phyloP scores from a whole-genome alignment of 2,888 invertebrate species.

The Dryadula phaetusa region DNA sequence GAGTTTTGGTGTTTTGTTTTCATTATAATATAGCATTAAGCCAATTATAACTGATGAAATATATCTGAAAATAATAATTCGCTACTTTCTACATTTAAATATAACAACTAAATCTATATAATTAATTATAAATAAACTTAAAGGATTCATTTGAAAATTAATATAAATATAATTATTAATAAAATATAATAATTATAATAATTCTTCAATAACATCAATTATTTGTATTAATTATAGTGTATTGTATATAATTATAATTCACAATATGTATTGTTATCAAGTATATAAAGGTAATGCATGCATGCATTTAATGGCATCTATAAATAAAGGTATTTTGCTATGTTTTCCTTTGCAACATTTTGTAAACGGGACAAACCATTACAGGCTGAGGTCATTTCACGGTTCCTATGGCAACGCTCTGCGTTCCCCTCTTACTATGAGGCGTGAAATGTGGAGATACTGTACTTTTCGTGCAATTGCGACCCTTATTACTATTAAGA shows the following conservation, averaged over 20 bases:
- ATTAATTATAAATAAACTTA: too few species aligned
- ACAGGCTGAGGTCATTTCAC: constrained; percentile 50
- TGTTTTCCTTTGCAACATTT: neutral
- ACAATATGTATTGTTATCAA: too few species aligned
- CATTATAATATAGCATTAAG: neutral
- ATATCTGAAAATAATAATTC: neutral
- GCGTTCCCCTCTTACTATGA: constrained; percentile 34
- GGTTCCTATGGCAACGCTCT: constrained; percentile 63
- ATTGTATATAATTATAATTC: too few species aligned
- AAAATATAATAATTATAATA: too few species aligned
- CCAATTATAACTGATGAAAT: neutral
- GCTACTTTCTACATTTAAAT: too few species aligned
- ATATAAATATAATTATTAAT: too few species aligned
- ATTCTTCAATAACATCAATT: too few species aligned
- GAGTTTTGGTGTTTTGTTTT: neutral
- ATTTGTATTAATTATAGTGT: too few species aligned
- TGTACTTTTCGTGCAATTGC: constrained; percentile 34
- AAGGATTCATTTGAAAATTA: too few species aligned
- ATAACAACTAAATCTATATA: too few species aligned
- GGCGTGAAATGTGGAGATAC: constrained; percentile 37
- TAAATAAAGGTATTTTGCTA: neutral
- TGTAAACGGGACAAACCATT: constrained; percentile 29
- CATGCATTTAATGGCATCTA: neutral
- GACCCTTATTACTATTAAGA: constrained; percentile 39
- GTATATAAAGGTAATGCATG: too few species aligned